These are phyloP conservation scores for Pyxicephalus adspersus DNA, from an alignment of 2,113 vertebrate genomes.

Conservation along the genomic window DNA sequence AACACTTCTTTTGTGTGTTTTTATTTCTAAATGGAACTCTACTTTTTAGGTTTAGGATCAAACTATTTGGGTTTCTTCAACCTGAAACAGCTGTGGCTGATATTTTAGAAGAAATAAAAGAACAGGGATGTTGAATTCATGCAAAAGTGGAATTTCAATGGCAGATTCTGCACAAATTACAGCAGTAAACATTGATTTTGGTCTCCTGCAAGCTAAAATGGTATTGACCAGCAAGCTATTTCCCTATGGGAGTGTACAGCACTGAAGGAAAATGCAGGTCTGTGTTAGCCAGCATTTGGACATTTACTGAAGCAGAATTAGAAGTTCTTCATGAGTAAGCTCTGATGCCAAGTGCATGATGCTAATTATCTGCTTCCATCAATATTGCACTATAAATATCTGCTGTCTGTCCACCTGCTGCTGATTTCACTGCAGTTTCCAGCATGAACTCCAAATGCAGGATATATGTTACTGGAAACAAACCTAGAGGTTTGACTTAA, in stretches of 20 bases:
- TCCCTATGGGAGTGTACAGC: neutral
- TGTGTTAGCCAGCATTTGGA: neutral
- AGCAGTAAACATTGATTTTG: conserved; percentile 52
- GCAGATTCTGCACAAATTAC: conserved; percentile 39
- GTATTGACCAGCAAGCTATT: conserved; percentile 48
- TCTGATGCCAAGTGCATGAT: neutral
- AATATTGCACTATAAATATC: too few relatives aligned
- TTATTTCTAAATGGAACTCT: too few relatives aligned
- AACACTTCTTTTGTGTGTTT: too few relatives aligned
- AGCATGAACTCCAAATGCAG: too few relatives aligned
- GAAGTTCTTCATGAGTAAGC: neutral
- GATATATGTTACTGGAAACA: too few relatives aligned
- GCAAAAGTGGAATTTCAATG: conserved; percentile 46
- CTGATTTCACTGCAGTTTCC: too few relatives aligned
- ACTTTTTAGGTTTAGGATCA: neutral
- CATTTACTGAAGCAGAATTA: conserved; percentile 14
- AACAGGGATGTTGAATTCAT: conserved; percentile 50
- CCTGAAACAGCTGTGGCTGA: conserved; percentile 37
- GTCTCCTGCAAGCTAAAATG: conserved; percentile 43
- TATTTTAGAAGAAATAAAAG: conserved; percentile 39
- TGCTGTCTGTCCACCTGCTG: too few relatives aligned
- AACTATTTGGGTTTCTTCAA: conserved; percentile 38
- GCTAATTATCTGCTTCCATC: too few relatives aligned
- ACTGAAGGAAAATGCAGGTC: conserved; percentile 1
- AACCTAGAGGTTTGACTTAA: too few relatives aligned